Evolutionary conservation across 1,140 invertebrate genomes (phyloP), one percentile per base, ranked within the genome.

Genomic region (Bombus superbus): DNA sequence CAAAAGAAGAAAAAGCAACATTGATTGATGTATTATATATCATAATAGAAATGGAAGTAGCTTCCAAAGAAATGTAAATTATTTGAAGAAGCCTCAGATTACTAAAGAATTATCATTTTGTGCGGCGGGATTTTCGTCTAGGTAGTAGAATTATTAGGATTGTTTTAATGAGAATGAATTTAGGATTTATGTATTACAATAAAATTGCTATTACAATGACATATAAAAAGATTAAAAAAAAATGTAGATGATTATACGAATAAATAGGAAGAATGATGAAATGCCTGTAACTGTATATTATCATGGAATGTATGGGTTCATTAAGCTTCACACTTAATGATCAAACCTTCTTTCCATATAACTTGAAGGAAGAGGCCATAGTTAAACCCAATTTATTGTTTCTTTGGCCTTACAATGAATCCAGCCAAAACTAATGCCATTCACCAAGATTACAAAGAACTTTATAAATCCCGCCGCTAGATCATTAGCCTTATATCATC

Each of bases 401-500:
- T 95, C 95, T 95, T 94, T 93, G 94, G 92, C 95, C 95, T 95
- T 95, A 95, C 95, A 95, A 94, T 93, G 93, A 92, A 93, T 91
- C n/a, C 62, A 88, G 91, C 90, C 81, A 88, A 87, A 47, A 91
- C 91, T 95, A 91, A 77, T 77, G 92, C 89, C 88, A 89, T 84
- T 92, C 94, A 94, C 94, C 95, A 95, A 95, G 95, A 95, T 95
- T 95, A 95, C 94, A 95, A 95, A 95, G 95, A 95, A 91, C 93
- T 94, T 93, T 35, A 69, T 84, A 91, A 93, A 93, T 93, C 92
- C 91, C 89, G 89, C 92, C 87, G 92, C 91, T 92, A 79, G 78
- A 88, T 94, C 92, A 90, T 91, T 93, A 93, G 93, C 94, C 93
- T 93, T 91, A 79, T 86, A 95, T 95, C 94, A 95, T 95, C 94